These are phyloP conservation scores for Tubulanus polymorphus DNA, from an alignment of 2,888 invertebrate genomes.

Conservation along the genomic window DNA sequence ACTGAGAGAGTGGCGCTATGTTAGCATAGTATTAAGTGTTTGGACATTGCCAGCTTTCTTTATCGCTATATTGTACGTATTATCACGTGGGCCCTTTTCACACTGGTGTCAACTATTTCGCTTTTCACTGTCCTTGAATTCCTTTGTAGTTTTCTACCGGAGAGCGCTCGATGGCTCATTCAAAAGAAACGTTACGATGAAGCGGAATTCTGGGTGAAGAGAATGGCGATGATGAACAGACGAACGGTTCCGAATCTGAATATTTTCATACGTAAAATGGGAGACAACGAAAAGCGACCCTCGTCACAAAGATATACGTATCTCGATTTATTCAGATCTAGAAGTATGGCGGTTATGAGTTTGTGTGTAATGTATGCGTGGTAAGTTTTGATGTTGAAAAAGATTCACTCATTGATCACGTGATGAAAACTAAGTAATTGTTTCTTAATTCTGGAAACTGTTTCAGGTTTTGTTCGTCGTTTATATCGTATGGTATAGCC, in stretches of 20 bases:
- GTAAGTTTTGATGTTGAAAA: background rate
- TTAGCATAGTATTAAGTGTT: background rate
- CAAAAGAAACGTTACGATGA: background rate
- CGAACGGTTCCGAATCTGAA: background rate
- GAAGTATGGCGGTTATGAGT: background rate
- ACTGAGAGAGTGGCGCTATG: background rate
- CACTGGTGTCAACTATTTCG: no score
- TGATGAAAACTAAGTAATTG: no score
- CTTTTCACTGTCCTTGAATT: no score
- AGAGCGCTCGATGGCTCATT: slow-evolving; percentile 1
- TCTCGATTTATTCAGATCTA: background rate
- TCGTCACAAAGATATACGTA: background rate
- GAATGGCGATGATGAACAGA: background rate
- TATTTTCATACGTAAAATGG: background rate
- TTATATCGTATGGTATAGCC: background rate
- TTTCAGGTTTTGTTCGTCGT: background rate
- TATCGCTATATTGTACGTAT: background rate
- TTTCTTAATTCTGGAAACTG: no score
- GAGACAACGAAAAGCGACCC: background rate
- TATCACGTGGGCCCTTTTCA: background rate
- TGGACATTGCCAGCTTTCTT: background rate
- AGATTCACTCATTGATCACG: no score
- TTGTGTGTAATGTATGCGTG: background rate
- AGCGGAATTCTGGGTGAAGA: background rate
- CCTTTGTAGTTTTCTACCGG: background rate